Base-by-base conservation (phyloP, 92 coral and sea anemone species). In the Micromussa lordhowensis region DNA sequence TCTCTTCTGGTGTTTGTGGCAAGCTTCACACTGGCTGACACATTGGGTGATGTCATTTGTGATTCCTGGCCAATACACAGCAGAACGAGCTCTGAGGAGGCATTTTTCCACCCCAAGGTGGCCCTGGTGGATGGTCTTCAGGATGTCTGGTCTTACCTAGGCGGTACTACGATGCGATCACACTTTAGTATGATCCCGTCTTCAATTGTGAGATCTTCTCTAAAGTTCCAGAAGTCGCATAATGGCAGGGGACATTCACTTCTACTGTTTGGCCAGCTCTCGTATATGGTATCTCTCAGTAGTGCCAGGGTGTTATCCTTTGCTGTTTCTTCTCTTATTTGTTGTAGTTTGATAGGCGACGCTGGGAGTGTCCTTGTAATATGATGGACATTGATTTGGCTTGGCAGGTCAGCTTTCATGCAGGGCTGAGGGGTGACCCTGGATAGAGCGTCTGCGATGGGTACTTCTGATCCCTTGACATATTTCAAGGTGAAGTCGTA, bases 361-460 rank as follows among this genome's bases (percentile, higher is more conserved):
- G 51, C 51, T 8, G 51, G 51, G 51, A 44, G 13, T 7, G 13
- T 44, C 51, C 51, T 44, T 44, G 51, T 44, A 44, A 44, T 6
- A 13, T 44, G 12, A 13, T 44, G 11, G 51, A 44, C 51, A 5
- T 40, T 3, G 48, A 5, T 1, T 40, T 4, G 48, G 48, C 6
- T 40, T 40, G 48, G 8, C 48, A 3, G 48, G 6, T 40, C 48
- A 40, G 48, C 48, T 40, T 40, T 40, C 6, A 8, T 44, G 51
- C 51, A 44, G 51, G 75, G 79, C 49, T 79, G 94, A 3, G 94
- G 87, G 49, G 91, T 80, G 29, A 94, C 63, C 78, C 91, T 85
- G 14, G 91, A 93, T 2, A 91, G 80, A 18, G 92, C 89, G 73
- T 91, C 90, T 13, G 94, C 92, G 12, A 88, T 91, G 1, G 94